A percentile compares a stretch with the other conserved stretches of the same genome.
Evolutionary conservation across 2,888 invertebrate genomes (phyloP).

Genomic region (Platynereis dumerilii): DNA sequence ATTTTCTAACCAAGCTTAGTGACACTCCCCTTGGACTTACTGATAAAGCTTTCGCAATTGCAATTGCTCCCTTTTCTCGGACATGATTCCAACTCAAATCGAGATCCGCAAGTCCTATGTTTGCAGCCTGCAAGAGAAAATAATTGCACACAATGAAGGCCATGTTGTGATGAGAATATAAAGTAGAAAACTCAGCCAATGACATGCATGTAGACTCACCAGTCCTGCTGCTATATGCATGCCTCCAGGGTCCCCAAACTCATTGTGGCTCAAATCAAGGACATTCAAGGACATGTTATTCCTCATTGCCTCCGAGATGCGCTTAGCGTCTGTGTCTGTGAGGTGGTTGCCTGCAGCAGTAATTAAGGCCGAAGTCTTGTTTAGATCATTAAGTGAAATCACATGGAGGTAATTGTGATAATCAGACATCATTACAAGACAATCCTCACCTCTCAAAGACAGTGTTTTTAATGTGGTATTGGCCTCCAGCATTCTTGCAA

Average conservation of each 20-base stretch:
- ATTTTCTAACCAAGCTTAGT: no score
- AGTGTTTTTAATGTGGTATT: conserved; percentile 57
- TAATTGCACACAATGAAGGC: no score
- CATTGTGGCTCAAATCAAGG: conserved; percentile 56
- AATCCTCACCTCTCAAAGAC: conserved; percentile 48
- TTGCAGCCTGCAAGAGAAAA: conserved; percentile 44
- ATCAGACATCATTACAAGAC: no score
- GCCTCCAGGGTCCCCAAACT: conserved; percentile 53
- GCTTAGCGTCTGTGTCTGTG: conserved; percentile 47
- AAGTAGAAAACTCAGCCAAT: no score
- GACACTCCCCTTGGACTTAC: conserved; percentile 38
- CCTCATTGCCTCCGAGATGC: conserved; percentile 50
- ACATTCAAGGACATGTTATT: conserved; percentile 52
- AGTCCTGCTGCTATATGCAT: conserved; percentile 49
- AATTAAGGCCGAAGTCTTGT: background rate
- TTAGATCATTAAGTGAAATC: background rate
- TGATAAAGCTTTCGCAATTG: conserved; percentile 46
- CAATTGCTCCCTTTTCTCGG: conserved; percentile 51
- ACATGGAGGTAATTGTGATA: background rate
- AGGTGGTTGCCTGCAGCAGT: conserved; percentile 52
- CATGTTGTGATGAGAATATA: no score
- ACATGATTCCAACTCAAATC: conserved; percentile 60
- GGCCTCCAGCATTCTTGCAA: conserved; percentile 55
- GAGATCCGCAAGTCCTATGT: conserved; percentile 52
- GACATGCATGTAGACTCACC: conserved; percentile 42